phyloP scores from a whole-genome alignment of 2,888 invertebrate species.

The Idaea aversata region DNA sequence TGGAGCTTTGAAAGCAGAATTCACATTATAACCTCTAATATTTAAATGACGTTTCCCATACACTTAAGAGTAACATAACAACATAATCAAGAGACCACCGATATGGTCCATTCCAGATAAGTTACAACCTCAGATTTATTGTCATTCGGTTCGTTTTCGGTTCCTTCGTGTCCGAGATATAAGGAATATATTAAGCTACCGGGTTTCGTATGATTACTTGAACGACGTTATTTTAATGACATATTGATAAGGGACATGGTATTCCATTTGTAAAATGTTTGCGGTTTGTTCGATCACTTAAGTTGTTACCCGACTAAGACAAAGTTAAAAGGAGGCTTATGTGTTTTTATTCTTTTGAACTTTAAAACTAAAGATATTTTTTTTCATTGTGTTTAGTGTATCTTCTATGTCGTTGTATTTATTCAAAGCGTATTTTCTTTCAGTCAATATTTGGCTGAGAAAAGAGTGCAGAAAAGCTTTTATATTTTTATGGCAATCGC shows the following conservation, averaged over 20 bases:
- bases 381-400: too few relatives aligned
- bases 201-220: constrained; percentile 43
- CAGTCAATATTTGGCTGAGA: too few relatives aligned
- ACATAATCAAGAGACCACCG: neutral
- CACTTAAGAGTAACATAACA: neutral
- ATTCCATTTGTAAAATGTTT: neutral
- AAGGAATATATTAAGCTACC: constrained; percentile 76
- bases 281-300: neutral
- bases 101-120: neutral
- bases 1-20: constrained; percentile 3
- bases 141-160: constrained; percentile 34
- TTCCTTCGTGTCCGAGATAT: constrained; percentile 49
- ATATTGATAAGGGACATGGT: neutral
- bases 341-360: neutral
- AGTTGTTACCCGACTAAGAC: neutral
- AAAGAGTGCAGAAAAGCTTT: too few relatives aligned
- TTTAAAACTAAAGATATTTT: too few relatives aligned
- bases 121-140: constrained; percentile 14
- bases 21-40: neutral
- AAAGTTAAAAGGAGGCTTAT: too few relatives aligned
- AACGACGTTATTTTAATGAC: neutral
- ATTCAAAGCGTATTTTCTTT: too few relatives aligned
- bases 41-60: neutral
- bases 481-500: too few relatives aligned
- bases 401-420: too few relatives aligned